phyloP scores from a whole-genome alignment of 2,888 invertebrate genomes.

The Amiota minor region DNA sequence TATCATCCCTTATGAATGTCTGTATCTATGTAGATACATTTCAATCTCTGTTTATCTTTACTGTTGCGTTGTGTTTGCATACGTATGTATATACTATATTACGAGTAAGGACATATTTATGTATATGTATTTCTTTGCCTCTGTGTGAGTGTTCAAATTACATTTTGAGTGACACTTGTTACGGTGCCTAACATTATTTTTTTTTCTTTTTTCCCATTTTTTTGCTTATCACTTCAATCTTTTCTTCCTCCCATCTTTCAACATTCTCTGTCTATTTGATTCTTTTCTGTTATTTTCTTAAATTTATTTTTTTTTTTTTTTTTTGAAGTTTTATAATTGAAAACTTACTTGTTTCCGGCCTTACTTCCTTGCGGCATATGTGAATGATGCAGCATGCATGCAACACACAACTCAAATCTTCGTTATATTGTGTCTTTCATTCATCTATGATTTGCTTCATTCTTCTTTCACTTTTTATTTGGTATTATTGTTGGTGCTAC shows the following conservation, averaged over 20 bases:
- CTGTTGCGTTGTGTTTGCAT: too few relatives aligned
- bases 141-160: conserved; percentile 5
- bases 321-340: conserved; percentile 28
- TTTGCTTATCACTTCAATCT: conserved; percentile 7
- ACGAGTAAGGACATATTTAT: background rate
- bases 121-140: background rate
- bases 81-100: too few relatives aligned
- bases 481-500: background rate
- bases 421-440: background rate
- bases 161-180: conserved; percentile 25
- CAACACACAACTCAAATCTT: background rate
- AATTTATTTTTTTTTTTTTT: conserved; percentile 1
- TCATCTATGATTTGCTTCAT: conserved; percentile 1
- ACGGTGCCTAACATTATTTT: background rate
- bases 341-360: conserved; percentile 17
- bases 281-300: conserved; percentile 9
- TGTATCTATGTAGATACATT: too few relatives aligned
- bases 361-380: conserved; percentile 29
- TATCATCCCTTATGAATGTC: too few relatives aligned
- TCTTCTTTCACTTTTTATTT: background rate
- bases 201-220: background rate
- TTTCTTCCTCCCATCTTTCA: background rate
- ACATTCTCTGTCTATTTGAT: background rate
- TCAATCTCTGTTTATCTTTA: too few relatives aligned
- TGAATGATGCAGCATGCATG: background rate